Base-by-base conservation (phyloP, 2,888 invertebrate species). In the Sisyra terminalis region DNA sequence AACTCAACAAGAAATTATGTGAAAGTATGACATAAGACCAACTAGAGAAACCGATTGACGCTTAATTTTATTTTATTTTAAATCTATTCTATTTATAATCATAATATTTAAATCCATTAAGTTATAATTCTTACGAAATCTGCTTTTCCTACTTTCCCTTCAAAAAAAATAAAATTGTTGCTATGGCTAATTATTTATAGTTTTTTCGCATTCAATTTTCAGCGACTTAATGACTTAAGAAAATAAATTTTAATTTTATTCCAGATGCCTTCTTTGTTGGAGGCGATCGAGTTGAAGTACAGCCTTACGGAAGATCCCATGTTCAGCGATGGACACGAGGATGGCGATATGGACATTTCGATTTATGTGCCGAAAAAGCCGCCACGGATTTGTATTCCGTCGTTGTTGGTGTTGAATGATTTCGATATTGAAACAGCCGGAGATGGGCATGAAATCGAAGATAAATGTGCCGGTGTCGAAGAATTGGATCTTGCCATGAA, bases 401-500 rank as follows among this genome's bases (percentile, higher is more conserved):
- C 86, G 9, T 67, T 87, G 45, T 67, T 93, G 53, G 87, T 90
- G 50, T 73, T 93, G 44, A 90, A 90, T 55, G 86, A 88, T 65
- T 89, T 89, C 64, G 85, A 85, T 60, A 92, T 93, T 49, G 82
- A 87, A 57, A 78, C 81, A 55, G 89, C 90, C 35, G 93, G 93
- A 16, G 83, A 84, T 57, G 78, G 82, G 42, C 74, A 78, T 47
- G 78, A 75, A 46, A 69, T 90, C 44, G 76, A 80, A 31, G 81
- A 79, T 51, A 86, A 86, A 59, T 90, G 88, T 59, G 78, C 81
- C 42, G 79, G 83, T 52, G 92, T 94, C n/a, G 81, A 86, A 52
- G 94, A 94, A 61, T 70, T 94, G 51, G 94, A 96, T 61, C 70
- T 96, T 52, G 90, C 93, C 32, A 87, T 92, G 59, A 96, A 96